phyloP scores from a whole-genome alignment of 2,888 invertebrate genomes.

The Tetranychus piercei region DNA sequence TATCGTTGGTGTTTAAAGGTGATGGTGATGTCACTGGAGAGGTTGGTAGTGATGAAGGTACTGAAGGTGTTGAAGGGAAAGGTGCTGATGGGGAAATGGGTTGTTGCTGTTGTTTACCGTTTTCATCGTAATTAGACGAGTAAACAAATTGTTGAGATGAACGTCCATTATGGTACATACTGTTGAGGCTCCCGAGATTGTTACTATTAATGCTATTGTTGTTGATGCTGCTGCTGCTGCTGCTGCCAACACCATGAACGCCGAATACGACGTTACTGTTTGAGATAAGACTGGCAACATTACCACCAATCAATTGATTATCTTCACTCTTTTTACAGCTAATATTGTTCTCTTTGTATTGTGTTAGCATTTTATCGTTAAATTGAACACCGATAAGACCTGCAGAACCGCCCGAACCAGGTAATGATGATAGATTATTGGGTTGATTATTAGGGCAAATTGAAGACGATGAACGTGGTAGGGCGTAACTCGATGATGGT shows the following conservation, averaged over 20 bases:
- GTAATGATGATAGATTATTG: background rate
- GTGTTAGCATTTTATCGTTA: background rate
- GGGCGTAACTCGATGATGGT: background rate
- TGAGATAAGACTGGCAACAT: slow-evolving; percentile 6
- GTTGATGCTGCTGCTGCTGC: background rate
- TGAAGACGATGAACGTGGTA: background rate
- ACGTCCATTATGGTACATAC: background rate
- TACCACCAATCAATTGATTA: slow-evolving; percentile 10
- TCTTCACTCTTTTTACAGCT: slow-evolving; percentile 13
- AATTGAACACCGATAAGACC: background rate
- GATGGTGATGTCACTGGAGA: background rate
- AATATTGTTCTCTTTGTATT: background rate
- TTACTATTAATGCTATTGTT: background rate
- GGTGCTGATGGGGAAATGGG: background rate
- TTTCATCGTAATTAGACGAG: background rate
- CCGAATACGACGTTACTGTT: background rate
- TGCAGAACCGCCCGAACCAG: background rate
- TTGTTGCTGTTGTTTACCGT: background rate
- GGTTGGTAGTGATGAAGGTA: background rate
- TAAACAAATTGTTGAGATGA: background rate
- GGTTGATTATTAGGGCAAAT: background rate
- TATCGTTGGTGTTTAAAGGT: background rate
- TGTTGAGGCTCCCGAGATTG: background rate
- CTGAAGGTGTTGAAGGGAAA: background rate
- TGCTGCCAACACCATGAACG: background rate